Conservation (phyloP, 2,888 invertebrate genomes). For the Germaria angustata region DNA sequence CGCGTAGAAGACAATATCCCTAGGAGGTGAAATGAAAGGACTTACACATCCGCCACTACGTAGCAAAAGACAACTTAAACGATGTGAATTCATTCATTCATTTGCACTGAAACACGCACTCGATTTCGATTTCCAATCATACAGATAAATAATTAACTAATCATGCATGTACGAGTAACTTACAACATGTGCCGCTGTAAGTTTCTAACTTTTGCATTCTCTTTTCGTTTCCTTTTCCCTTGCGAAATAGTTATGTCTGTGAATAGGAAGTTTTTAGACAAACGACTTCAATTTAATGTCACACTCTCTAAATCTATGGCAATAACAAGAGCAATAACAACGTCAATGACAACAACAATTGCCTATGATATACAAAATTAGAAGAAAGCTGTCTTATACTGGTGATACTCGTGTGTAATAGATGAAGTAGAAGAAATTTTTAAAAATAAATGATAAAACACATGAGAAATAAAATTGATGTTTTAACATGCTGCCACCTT, state of each 20-base stretch:
- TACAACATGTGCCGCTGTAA: neutral
- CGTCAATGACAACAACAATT: neutral
- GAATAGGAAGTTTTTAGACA: conserved; percentile 39
- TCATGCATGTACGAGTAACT: conserved; percentile 53
- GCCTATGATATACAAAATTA: conserved; percentile 7
- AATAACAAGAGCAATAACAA: conserved; percentile 29
- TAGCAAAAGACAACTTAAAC: conserved; percentile 7
- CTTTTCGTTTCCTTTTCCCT: neutral
- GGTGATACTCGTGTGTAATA: no score
- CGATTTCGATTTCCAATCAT: conserved; percentile 13
- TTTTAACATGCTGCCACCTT: conserved; percentile 50
- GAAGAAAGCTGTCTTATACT: conserved; percentile 21
- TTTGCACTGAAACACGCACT: neutral
- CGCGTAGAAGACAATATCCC: conserved; percentile 1
- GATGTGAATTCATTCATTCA: conserved; percentile 24
- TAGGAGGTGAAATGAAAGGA: conserved; percentile 23
- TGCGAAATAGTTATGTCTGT: neutral
- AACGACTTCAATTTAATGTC: conserved; percentile 60
- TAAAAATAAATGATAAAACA: conserved; percentile 53
- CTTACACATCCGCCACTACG: neutral
- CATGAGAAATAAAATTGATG: conserved; percentile 53
- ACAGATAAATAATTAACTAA: conserved; percentile 30
- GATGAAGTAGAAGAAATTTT: conserved; percentile 50
- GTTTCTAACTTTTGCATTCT: neutral
- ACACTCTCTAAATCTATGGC: conserved; percentile 29